These are phyloP conservation scores for Cyphomyrus plagiostoma DNA, from an alignment of 2,113 vertebrate genomes.

Conservation along the genomic window DNA sequence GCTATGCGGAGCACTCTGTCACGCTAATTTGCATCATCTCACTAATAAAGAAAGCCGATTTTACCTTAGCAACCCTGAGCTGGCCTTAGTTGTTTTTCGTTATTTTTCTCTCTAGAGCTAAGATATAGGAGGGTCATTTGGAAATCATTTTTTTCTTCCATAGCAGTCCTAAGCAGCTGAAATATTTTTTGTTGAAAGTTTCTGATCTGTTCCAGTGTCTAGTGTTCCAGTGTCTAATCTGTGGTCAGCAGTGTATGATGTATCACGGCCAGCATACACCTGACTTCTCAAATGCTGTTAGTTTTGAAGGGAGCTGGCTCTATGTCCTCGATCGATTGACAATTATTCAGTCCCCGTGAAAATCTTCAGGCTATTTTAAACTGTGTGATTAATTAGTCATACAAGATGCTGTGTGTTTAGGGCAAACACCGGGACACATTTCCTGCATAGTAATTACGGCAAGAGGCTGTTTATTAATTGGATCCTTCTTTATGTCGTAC, in stretches of 20 bases:
- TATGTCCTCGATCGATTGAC: not conserved
- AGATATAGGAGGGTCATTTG: too few relatives aligned
- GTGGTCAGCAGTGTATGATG: not conserved
- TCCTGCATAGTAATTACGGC: not conserved
- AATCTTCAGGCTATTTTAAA: constrained; percentile 7
- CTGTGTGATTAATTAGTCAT: constrained; percentile 12
- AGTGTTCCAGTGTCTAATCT: not conserved
- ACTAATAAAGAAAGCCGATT: too few relatives aligned
- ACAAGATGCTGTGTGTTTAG: constrained; percentile 5
- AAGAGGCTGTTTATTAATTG: not conserved
- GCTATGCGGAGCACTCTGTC: too few relatives aligned
- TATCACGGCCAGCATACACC: not conserved
- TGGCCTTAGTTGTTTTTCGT: too few relatives aligned
- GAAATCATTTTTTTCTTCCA: too few relatives aligned
- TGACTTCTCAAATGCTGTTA: not conserved
- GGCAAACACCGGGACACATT: not conserved
- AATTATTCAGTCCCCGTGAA: not conserved
- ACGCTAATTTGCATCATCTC: too few relatives aligned
- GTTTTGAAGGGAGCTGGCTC: not conserved
- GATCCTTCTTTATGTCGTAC: not conserved
- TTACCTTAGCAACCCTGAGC: too few relatives aligned
- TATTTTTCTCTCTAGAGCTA: too few relatives aligned
- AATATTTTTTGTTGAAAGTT: not conserved
- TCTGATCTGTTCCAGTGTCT: not conserved
- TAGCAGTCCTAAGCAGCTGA: not conserved